phyloP scores from a whole-genome alignment of 1,140 invertebrate genomes.

The Drosophila cardini region DNA sequence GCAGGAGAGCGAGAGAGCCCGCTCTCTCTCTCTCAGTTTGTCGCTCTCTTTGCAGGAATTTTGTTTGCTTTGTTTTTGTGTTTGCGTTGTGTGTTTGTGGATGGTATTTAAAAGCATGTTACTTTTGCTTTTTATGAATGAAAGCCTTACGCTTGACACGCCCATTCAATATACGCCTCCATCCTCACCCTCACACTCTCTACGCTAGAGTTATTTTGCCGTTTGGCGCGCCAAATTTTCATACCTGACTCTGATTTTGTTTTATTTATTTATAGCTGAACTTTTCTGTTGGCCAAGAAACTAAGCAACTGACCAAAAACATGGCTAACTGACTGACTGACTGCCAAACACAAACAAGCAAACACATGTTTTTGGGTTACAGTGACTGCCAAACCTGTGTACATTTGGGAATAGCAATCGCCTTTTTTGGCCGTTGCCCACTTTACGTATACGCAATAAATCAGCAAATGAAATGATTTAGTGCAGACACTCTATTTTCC shows the following conservation, averaged over 20 bases:
- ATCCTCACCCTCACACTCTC: background rate
- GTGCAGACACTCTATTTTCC: constrained; percentile 32
- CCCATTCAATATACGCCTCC: background rate
- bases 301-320: constrained; percentile 15
- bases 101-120: constrained; percentile 20
- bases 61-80: constrained; percentile 33
- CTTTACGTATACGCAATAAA: constrained; percentile 64
- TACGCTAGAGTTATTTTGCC: background rate
- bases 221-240: constrained; percentile 33
- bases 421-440: constrained; percentile 15
- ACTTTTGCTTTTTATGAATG: constrained; percentile 67
- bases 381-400: constrained; percentile 3
- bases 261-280: constrained; percentile 36
- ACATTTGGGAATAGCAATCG: constrained; percentile 25
- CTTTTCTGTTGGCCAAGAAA: constrained; percentile 12
- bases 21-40: background rate
- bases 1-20: background rate
- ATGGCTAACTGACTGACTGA: constrained; percentile 16
- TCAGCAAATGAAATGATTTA: constrained; percentile 74
- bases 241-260: constrained; percentile 27
- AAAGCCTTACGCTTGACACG: constrained; percentile 25
- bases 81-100: constrained; percentile 58
- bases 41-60: constrained; percentile 38
- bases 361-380: background rate
- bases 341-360: constrained; percentile 1